These are phyloP conservation scores for Cylas formicarius DNA, from an alignment of 1,140 invertebrate species.

Conservation along the genomic window DNA sequence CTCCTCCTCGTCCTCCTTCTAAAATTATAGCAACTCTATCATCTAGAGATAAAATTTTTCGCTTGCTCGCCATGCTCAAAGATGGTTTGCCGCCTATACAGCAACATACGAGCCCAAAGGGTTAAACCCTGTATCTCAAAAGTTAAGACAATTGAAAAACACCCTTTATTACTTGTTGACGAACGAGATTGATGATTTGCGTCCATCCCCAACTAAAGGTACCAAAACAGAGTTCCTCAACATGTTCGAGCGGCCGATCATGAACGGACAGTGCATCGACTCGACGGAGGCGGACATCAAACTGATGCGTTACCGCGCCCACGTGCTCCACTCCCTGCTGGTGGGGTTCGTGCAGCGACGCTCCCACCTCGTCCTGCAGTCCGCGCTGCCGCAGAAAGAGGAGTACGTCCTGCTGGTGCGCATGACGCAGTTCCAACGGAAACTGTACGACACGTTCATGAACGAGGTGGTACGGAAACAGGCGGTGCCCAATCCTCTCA, in stretches of 20 bases:
- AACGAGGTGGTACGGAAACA: slow-evolving; percentile 80
- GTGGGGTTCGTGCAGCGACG: slow-evolving; percentile 89
- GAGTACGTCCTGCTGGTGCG: slow-evolving; percentile 86
- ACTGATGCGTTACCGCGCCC: slow-evolving; percentile 75
- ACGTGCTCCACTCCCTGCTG: slow-evolving; percentile 81
- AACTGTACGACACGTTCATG: slow-evolving; percentile 86
- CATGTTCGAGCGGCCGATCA: slow-evolving; percentile 93
- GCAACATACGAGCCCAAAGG: no score
- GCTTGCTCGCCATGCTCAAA: no score
- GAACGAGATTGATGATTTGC: no score
- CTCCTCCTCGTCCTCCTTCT: no score
- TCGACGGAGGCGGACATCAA: slow-evolving; percentile 84
- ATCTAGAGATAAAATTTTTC: no score
- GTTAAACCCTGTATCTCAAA: no score
- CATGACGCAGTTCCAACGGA: slow-evolving; percentile 81
- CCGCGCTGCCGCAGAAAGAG: slow-evolving; percentile 80
- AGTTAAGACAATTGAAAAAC: no score
- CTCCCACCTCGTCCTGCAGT: slow-evolving; percentile 80
- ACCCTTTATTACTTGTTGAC: no score
- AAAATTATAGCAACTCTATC: no score
- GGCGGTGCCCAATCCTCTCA: slow-evolving; percentile 89
- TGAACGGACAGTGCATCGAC: slow-evolving; percentile 90
- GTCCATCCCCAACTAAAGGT: slow-evolving; percentile 13
- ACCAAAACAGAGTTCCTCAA: slow-evolving; percentile 91
- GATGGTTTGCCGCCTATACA: no score